Evolutionary conservation across 1,140 invertebrate species (phyloP).

Genomic region (Rhysida immarginata): DNA sequence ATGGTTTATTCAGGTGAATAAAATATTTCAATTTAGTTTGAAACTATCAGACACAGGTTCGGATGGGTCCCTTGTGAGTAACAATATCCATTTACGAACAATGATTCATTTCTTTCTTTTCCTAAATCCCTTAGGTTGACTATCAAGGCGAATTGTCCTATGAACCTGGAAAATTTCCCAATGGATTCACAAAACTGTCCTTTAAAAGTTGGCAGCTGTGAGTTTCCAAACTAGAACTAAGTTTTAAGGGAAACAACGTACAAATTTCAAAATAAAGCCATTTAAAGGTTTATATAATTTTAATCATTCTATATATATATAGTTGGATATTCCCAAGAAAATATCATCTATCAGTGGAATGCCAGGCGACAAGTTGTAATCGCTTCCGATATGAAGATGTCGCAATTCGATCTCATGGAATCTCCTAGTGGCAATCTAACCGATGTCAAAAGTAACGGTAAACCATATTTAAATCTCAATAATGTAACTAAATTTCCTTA

Average conservation of each 20-base stretch:
- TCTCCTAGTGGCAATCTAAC: slow-evolving; percentile 59
- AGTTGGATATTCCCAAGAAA: slow-evolving; percentile 82
- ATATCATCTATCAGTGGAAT: slow-evolving; percentile 83
- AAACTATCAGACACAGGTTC: too few species aligned
- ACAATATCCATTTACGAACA: too few species aligned
- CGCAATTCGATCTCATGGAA: slow-evolving; percentile 79
- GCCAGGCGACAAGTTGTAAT: slow-evolving; percentile 64
- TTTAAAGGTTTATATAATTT: too few species aligned
- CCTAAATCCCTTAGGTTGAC: slow-evolving; percentile 61
- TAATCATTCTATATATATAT: too few species aligned
- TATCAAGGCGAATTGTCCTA: slow-evolving; percentile 92
- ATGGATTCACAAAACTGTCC: slow-evolving; percentile 89
- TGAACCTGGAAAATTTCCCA: slow-evolving; percentile 90
- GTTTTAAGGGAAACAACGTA: too few species aligned
- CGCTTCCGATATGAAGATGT: slow-evolving; percentile 72
- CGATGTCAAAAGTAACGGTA: slow-evolving; percentile 34
- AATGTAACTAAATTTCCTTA: too few species aligned
- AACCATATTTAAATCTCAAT: too few species aligned
- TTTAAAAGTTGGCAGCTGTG: slow-evolving; percentile 84
- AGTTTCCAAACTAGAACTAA: too few species aligned
- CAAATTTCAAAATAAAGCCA: too few species aligned
- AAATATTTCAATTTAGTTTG: too few species aligned
- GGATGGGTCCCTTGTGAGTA: too few species aligned
- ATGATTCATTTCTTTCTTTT: background rate
- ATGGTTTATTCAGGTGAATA: too few species aligned